Evolutionary conservation across 1,140 invertebrate genomes (phyloP), one percentile per base, ranked within the genome.

Genomic region (Penaeus indicus): DNA sequence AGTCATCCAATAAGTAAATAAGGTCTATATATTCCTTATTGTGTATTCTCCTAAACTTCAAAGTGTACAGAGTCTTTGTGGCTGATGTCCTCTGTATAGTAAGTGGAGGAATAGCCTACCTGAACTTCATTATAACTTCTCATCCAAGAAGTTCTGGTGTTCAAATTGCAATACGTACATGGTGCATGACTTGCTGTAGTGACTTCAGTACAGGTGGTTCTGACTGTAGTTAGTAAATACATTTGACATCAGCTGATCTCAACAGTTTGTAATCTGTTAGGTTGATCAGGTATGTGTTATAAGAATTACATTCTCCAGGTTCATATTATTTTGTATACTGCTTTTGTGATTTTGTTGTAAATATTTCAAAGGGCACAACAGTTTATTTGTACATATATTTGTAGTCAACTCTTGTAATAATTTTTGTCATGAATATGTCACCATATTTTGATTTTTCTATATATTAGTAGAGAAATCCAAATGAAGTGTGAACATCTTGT

Each of bases 371-470:
- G 42, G 72, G 72, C 72, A 75, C 72, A 75, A 54, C 54, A 84
- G 22, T 61, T 78, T 61, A 83, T 78, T 64, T 67, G 75, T 27
- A 79, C 64, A 80, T 78, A 27, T 78, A 78, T 88, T 80, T 84
- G 61, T 27, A 84, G 63, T 60, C 81, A 77, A 64, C 60, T 64
- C 42, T 42, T 78, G 47, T 77, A 75, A 38, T 78, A 63, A 64
- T 88, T 47, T 81, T 62, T 81, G 27, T 60, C 54, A 83, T 83
- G 54, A 60, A 42, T 84, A 78, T 78, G 27, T 54, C 82, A 84
- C 72, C 38, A 38, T 64, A 84, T 79, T 86, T 86, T 83, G 81
- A 84, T 88, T 88, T 88, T 88, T 84, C 86, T 88, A 88, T 83
- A 84, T 79, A 25, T 64, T 86, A 47, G 87, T 84, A 84, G 87